phyloP scores from a whole-genome alignment of 2,797 vertebrate genomes.

The Lepus oiostolus region DNA sequence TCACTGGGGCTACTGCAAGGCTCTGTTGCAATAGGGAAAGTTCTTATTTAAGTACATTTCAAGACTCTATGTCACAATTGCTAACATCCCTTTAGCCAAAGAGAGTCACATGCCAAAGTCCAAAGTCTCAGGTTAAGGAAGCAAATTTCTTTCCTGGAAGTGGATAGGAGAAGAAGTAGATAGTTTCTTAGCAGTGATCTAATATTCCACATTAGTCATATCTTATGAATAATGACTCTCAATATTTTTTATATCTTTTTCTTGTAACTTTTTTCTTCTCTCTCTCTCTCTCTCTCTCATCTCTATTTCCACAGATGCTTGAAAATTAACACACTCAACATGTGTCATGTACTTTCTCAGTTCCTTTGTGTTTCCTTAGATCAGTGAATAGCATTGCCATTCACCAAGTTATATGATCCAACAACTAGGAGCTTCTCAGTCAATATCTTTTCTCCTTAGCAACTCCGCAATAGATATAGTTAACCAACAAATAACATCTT shows the following conservation, averaged over 20 bases:
- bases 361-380: not conserved
- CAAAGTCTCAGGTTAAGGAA: not conserved
- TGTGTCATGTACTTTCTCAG: not conserved
- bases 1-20: not conserved
- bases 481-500: not conserved
- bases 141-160: not conserved
- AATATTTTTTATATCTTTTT: constrained; percentile 25
- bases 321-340: not conserved
- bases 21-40: not conserved
- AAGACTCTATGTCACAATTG: not conserved
- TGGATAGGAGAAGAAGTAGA: not conserved
- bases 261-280: not conserved
- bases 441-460: not conserved
- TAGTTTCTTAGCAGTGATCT: not conserved
- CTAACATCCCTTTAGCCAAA: not conserved
- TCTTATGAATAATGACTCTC: not conserved
- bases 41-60: not conserved
- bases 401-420: not conserved
- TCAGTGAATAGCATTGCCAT: not conserved
- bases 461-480: not conserved
- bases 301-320: not conserved
- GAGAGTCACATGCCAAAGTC: not conserved
- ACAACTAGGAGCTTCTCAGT: not conserved
- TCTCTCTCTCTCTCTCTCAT: not conserved
- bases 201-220: not conserved